Base-by-base conservation (phyloP, 2,797 vertebrate species). In the Myotis vivesi region DNA sequence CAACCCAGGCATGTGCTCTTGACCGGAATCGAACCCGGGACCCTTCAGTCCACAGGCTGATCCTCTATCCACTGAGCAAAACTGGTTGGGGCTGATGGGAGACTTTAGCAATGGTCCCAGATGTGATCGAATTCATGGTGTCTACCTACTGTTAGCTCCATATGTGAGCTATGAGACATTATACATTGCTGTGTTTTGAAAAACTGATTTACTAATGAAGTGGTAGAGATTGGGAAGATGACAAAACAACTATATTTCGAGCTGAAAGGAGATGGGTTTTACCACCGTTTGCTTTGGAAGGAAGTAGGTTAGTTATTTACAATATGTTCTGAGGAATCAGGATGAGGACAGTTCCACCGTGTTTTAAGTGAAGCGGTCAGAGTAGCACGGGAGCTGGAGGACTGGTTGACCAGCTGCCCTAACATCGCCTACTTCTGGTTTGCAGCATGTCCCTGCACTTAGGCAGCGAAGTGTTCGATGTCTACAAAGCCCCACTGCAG, bases 371-470 rank as follows among this genome's bases (percentile, higher is more conserved):
- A 53, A 66, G 20, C 28, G 38, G 6, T 15, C 28, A 41, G 72
- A 41, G 44, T 16, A 46, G 55, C 73, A 41, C 16, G 19, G 86
- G 81, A 83, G 9, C 33, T 23, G 38, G 4, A 44, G 79, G 16
- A 6, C 6, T 36, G 75, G 19, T 28, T 38, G 5, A n/a, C 17
- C n/a, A 33, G 17, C 82, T 17, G 28, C 11, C 6, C 38, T 73
- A 23, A 62, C 8, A 57, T 44, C 83, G 25, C 5, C 38, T 13
- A 6, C 36, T 64, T 88, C 79, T 88, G 28, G 64, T 95, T 87
- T 97, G 46, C 77, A 99, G 99, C 98, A 99, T 99, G 99, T 99
- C 99, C 17, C 99, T 99, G 55, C 99, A 99, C 97, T 97, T 99
- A 98, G 99, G 99, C 89, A 99, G 99, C 5, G 99, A 99, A 97